Conservation (phyloP, 2,888 invertebrate species). For the Archips crataeganus region DNA sequence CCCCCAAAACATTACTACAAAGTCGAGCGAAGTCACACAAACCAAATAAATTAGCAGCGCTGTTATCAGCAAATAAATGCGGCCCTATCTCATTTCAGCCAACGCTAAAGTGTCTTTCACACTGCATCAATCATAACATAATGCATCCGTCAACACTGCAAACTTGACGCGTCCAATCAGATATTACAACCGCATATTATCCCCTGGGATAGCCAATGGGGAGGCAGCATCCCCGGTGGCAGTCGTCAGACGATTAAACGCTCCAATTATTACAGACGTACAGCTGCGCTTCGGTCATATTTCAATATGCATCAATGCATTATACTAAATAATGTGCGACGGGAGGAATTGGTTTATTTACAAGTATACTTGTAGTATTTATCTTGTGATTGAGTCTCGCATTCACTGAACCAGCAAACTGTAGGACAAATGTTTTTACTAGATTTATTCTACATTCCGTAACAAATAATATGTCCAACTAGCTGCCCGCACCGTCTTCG, state of each 20-base stretch:
- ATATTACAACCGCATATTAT: conserved; percentile 31
- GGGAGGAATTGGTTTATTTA: no score
- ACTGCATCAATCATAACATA: conserved; percentile 32
- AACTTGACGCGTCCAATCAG: conserved; percentile 37
- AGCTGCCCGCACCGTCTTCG: no score
- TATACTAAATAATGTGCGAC: not conserved
- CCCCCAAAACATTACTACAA: no score
- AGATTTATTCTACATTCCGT: no score
- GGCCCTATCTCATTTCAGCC: not conserved
- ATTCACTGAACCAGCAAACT: no score
- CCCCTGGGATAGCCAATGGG: conserved; percentile 37
- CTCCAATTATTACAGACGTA: conserved; percentile 64
- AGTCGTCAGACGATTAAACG: conserved; percentile 64
- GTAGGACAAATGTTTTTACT: no score
- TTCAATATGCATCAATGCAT: conserved; percentile 57
- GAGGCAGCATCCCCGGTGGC: conserved; percentile 46
- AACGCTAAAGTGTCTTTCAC: conserved; percentile 17
- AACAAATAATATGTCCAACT: no score
- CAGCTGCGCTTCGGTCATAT: conserved; percentile 73
- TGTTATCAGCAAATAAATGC: not conserved
- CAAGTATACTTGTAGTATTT: no score
- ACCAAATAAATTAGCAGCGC: not conserved
- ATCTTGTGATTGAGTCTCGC: no score
- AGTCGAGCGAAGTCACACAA: no score
- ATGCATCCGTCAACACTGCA: conserved; percentile 31